Conservation (phyloP, 2,888 invertebrate species). For the Cantharis lateralis region DNA sequence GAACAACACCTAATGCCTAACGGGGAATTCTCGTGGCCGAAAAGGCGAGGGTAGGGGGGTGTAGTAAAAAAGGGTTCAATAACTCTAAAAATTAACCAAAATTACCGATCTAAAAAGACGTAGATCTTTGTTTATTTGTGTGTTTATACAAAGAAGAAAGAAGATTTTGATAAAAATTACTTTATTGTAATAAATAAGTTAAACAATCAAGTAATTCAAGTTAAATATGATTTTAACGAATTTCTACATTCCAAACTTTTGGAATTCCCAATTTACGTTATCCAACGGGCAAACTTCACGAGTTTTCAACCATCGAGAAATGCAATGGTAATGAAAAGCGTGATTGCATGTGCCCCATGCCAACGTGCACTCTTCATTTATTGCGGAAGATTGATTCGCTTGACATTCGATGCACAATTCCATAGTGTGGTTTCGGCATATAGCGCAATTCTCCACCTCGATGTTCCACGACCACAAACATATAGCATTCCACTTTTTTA, state of each 20-base stretch:
- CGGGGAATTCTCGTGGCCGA: too few species aligned
- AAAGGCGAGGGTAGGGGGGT: too few species aligned
- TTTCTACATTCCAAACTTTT: conserved; percentile 75
- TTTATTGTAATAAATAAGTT: too few species aligned
- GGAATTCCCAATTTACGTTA: conserved; percentile 99
- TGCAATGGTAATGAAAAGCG: conserved; percentile 99
- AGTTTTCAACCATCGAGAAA: conserved; percentile 98
- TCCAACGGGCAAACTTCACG: conserved; percentile 98
- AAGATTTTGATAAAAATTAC: too few species aligned
- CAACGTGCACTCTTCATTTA: conserved; percentile 98
- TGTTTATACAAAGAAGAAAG: too few species aligned
- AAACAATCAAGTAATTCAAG: too few species aligned
- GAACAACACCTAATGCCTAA: too few species aligned
- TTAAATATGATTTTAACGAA: too few species aligned
- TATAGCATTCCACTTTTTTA: conserved; percentile 93
- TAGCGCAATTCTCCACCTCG: conserved; percentile 99
- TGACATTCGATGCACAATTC: conserved; percentile 99
- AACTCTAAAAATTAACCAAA: too few species aligned
- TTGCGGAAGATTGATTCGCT: conserved; percentile 95
- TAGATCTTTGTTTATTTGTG: too few species aligned
- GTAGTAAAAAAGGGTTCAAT: too few species aligned
- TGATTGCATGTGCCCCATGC: conserved; percentile 99
- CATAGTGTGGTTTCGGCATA: conserved; percentile 99
- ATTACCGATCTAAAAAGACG: too few species aligned
- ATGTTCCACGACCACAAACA: conserved; percentile 99